Base-by-base conservation (phyloP, 2,797 vertebrate genomes). In the Pantherophis vulpinus region DNA sequence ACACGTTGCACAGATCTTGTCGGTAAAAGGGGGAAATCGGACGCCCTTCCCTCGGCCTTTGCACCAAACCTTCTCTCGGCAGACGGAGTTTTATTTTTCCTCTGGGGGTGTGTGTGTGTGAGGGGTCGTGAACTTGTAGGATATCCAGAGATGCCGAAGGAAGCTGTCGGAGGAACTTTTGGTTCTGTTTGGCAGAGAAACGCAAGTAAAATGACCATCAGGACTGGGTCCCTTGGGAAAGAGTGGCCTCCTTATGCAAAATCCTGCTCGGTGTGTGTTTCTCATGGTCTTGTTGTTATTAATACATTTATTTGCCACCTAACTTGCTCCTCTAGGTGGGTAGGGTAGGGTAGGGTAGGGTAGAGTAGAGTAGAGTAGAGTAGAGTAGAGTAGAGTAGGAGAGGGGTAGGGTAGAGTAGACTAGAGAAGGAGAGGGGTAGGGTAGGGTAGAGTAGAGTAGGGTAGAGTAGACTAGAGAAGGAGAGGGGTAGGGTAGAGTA, bases 1-100 rank as follows among this genome's bases (percentile, higher is more conserved):
- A 94, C 96, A 97, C 97, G 97, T 96, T 97, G 97, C 98, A 97
- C 97, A 96, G 94, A 95, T 95, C 97, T 93, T 92, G 91, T 97
- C 96, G 94, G 97, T 96, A 96, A 97, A 97, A 92, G 96, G 96
- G 96, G 97, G 96, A 27, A 29, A 96, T 96, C 93, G 95, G 96
- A 74, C 59, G 94, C 56, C 94, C 97, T 56, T 97, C 55, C 32
- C 29, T 60, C 97, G 37, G 37, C 97, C 95, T 96, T 97, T 97
- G 96, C 97, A 95, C 96, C 97, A 97, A 97, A 97, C 96, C 97
- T 97, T 1, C 29, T 2, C 47, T 96, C 66, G 90, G 89, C 94
- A 94, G 88, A 94, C 91, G 42, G 95, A 96, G 95, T 0, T 6
- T 25, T 18, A n/a, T 86, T 37, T 54, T 42, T 2, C 74, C 18